Conservation (phyloP, 2,113 vertebrate species). For the Dasypus novemcinctus region DNA sequence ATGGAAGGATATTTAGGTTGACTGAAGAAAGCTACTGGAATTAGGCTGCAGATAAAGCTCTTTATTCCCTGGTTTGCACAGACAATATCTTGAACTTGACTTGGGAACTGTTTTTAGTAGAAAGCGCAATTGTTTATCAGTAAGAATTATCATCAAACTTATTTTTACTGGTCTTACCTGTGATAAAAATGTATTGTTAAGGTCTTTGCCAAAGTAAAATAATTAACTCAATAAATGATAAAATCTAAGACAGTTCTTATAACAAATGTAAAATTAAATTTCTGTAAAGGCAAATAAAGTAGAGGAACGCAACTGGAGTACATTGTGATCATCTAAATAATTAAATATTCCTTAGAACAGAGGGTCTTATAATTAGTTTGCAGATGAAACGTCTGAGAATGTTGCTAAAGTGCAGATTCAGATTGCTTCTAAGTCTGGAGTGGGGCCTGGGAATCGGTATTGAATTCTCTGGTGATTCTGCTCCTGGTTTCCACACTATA, state of each 20-base stretch:
- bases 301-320: background rate
- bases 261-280: conserved; percentile 13
- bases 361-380: background rate
- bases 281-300: background rate
- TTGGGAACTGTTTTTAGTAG: background rate
- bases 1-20: too few relatives aligned
- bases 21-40: too few relatives aligned
- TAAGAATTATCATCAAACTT: background rate
- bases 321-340: background rate
- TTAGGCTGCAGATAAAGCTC: too few relatives aligned
- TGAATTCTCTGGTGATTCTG: background rate
- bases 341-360: background rate
- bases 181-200: background rate
- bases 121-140: conserved; percentile 3
- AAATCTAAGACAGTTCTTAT: background rate
- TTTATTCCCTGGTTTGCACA: too few relatives aligned
- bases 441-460: background rate
- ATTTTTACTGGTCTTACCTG: background rate
- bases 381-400: background rate
- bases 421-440: background rate
- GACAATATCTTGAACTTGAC: background rate
- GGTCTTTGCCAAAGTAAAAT: background rate
- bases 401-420: background rate
- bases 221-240: background rate
- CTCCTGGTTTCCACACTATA: background rate